These are phyloP conservation scores for Melopsittacus undulatus DNA, from an alignment of 2,797 vertebrate species.

Conservation along the genomic window DNA sequence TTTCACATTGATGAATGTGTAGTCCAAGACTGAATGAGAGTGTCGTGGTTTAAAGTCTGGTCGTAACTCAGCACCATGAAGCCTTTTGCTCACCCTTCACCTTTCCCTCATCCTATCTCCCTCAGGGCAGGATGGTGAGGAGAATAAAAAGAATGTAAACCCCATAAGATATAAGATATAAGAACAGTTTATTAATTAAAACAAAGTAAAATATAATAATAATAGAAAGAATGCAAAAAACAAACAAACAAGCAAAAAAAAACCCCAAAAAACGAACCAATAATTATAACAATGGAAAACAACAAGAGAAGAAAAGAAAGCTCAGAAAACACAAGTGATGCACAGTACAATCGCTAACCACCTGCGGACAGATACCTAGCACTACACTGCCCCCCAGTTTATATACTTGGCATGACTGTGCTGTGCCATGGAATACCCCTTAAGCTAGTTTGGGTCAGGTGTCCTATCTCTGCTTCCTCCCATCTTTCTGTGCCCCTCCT, in stretches of 20 bases:
- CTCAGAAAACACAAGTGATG: background rate
- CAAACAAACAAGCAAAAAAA: background rate
- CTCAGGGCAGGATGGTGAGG: background rate
- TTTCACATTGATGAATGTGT: background rate
- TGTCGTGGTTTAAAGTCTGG: background rate
- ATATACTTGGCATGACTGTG: background rate
- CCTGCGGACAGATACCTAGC: background rate
- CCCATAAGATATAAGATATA: background rate
- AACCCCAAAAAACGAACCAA: too few relatives aligned
- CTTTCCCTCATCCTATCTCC: background rate
- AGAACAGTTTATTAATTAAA: background rate
- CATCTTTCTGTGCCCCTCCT: background rate
- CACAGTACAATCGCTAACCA: background rate
- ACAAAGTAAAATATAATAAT: background rate
- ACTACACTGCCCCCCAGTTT: background rate
- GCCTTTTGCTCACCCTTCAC: background rate
- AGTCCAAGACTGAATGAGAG: background rate
- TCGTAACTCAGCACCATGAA: background rate
- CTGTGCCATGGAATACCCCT: background rate
- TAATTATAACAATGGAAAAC: background rate
- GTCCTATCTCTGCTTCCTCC: background rate
- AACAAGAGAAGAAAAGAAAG: background rate
- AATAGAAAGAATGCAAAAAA: background rate
- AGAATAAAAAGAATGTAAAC: background rate
- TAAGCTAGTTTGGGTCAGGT: background rate